Evolutionary conservation across 2,113 vertebrate species (phyloP), one percentile per base, ranked within the genome.

Genomic region (Azemiops feae): DNA sequence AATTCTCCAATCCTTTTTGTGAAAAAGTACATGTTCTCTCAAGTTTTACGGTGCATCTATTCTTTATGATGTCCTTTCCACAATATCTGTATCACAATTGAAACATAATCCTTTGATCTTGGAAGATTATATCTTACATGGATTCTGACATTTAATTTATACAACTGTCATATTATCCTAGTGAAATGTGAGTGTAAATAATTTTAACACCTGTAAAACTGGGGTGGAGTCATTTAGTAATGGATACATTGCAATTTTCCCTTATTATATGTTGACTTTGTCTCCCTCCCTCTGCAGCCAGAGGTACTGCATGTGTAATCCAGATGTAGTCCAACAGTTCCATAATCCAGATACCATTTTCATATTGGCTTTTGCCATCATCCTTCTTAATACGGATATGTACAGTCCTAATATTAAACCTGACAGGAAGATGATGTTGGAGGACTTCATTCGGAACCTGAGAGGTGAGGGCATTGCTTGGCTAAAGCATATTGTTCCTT

Each of bases 281-380:
- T 92, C 95, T 96, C 94, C 95, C 69, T 95, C 92, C 92, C 92
- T 3, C 94, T 85, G 45, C 98, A 99, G 99, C 98, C 99, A 99
- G 97, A 98, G 99, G 94, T 99, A 99, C 97, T 99, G 99, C 96
- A 99, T 99, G 99, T 99, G 99, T 95, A 99, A 99, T 96, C 99
- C 99, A 0, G 99, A 99, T 10, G 99, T 99, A 97, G 99, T 99
- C 92, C 99, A 99, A 97, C 99, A 99, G 96, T 99, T 99, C 96
- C 99, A 99, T 97, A 99, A 99, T 97, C 99, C 99, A 0, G 99
- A 99, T 97, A 99, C 99, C 96, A 99, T 99, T 97, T 99, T 99
- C 97, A 99, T 99, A 97, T 96, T 99, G 97, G 99, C 99, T 94
- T 99, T 99, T 0, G 99, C 99, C 69, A 98, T 99, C 96, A 99